Base-by-base conservation (phyloP, 2,113 vertebrate species). In the Gallinago paraguaiae region DNA sequence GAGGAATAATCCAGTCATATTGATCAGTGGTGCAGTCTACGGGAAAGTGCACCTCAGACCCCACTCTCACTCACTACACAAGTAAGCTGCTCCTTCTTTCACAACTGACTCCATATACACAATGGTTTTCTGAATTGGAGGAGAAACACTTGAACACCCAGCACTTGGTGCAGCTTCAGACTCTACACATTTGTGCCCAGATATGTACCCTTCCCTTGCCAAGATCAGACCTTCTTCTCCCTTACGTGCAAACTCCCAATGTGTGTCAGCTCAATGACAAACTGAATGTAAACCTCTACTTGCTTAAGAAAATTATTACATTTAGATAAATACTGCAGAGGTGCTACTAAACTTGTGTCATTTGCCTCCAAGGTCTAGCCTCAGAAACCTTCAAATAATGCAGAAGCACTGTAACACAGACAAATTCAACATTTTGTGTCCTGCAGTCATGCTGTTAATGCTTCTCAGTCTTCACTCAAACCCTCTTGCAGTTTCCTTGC, bases 81-180 rank as follows among this genome's bases (percentile, higher is more conserved):
- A 37, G 59, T 1, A 50, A 13, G 5, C n/a, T 0, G 0, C 64
- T 71, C 14, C 12, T 24, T 57, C n/a, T 67, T 43, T 60, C 51
- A 81, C 10, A 67, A 31, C 27, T 46, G 25, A 51, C 11, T 28
- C 69, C 24, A 20, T 35, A 51, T 7, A 56, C 22, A 59, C 43
- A n/a, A 12, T 53, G 43, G 17, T 59, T 74, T 57, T 35, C 61
- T 51, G 61, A 51, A 6, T 22, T 30, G 35, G 17, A 60, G 70
- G 16, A 71, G 39, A 72, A 82, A 54, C 11, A 31, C 11, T 56
- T 16, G 10, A 91, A 77, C 19, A 63, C 7, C 3, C 19, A 87
- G 35, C 33, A 67, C 35, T 14, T 33, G 14, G 13, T 41, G n/a
- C 11, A 63, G 41, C 56, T 82, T 65, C 31, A 51, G 19, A 37